Conservation (phyloP, 1,140 invertebrate genomes). For the Tachypleus tridentatus region DNA sequence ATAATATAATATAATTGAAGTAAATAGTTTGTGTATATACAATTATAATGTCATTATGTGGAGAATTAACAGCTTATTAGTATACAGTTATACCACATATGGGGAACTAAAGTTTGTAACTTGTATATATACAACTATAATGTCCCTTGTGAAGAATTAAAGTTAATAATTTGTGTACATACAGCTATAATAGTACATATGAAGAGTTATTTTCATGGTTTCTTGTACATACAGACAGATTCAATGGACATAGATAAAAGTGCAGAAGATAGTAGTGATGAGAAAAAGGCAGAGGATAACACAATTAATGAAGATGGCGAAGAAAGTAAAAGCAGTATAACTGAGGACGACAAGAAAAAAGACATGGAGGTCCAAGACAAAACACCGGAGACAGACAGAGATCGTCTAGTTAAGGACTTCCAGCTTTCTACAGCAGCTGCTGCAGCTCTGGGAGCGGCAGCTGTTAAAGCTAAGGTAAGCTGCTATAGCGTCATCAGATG, state of each 20-base stretch:
- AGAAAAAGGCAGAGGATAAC: conserved; percentile 21
- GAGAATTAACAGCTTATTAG: no score
- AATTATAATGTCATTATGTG: no score
- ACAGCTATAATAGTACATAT: no score
- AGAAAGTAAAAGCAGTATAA: conserved; percentile 19
- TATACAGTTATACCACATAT: no score
- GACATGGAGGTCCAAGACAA: conserved; percentile 27
- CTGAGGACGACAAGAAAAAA: conserved; percentile 19
- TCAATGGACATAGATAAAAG: conserved; percentile 17
- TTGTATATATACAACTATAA: no score
- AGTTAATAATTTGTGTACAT: no score
- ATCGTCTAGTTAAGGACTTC: conserved; percentile 56
- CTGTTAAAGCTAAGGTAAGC: conserved; percentile 83
- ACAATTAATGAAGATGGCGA: conserved; percentile 26
- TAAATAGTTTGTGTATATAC: no score
- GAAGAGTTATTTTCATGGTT: no score
- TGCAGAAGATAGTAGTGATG: conserved; percentile 19
- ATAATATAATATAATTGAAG: no score
- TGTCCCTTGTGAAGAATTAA: no score
- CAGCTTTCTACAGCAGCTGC: conserved; percentile 90
- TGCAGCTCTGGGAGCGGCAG: conserved; percentile 87
- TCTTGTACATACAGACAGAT: conserved; percentile 5
- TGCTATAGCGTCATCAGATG: not conserved
- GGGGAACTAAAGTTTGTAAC: no score
- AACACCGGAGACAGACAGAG: conserved; percentile 22